These are phyloP conservation scores for Diachrysia chrysitis DNA, from an alignment of 2,888 invertebrate genomes.

Conservation along the genomic window DNA sequence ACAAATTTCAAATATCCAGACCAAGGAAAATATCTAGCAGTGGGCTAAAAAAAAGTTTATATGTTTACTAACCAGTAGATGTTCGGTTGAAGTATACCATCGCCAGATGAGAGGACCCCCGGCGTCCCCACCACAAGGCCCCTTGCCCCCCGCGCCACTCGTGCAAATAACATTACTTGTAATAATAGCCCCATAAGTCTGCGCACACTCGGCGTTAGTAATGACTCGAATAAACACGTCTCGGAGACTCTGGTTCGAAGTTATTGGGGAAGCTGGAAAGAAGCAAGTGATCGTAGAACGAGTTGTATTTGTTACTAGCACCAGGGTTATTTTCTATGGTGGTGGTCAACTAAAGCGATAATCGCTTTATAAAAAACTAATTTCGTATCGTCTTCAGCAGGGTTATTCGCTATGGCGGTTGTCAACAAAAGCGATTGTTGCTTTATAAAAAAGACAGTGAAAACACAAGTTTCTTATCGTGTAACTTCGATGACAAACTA, in stretches of 20 bases:
- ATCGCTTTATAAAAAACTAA: too few species aligned
- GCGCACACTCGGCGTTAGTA: constrained; percentile 70
- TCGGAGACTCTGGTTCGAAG: constrained; percentile 22
- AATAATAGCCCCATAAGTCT: constrained; percentile 68
- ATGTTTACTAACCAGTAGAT: constrained; percentile 35
- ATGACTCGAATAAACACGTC: constrained; percentile 34
- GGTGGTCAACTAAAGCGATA: too few species aligned
- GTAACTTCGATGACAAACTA: too few species aligned
- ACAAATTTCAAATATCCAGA: too few species aligned
- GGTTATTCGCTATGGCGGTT: too few species aligned
- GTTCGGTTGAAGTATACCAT: constrained; percentile 1
- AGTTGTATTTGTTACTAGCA: too few species aligned
- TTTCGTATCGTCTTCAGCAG: too few species aligned
- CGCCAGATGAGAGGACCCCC: constrained; percentile 62
- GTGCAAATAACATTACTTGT: constrained; percentile 74
- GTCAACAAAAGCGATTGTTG: too few species aligned
- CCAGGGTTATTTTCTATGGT: too few species aligned
- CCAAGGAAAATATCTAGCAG: too few species aligned
- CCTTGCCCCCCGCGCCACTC: constrained; percentile 67
- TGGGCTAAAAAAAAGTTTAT: not conserved
- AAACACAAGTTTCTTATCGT: too few species aligned
- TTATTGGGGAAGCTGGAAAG: constrained; percentile 16
- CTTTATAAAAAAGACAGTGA: too few species aligned
- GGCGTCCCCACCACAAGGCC: constrained; percentile 76
- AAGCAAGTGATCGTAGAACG: not conserved